Percentiles rank a stretch among this genome's conserved stretches.
Conservation (phyloP, 2,888 invertebrate genomes). For the Germaria angustata region DNA sequence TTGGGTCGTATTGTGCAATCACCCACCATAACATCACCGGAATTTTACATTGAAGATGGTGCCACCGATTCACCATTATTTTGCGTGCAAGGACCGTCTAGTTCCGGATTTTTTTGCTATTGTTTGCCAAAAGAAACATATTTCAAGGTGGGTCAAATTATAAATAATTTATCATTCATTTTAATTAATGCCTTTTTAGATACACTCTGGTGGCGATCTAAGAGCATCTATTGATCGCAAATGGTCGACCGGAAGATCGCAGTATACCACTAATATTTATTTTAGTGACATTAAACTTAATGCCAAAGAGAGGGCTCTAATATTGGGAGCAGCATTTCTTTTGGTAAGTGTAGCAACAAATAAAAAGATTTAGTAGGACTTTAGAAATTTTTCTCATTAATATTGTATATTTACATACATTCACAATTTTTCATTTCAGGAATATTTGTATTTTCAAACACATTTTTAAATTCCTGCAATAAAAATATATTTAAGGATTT, state of each 20-base stretch:
- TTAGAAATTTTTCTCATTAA: too few species aligned
- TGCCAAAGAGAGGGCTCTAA: conserved; percentile 88
- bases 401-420: too few species aligned
- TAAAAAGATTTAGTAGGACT: too few species aligned
- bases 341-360: conserved; percentile 83
- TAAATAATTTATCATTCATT: too few species aligned
- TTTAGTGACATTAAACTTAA: conserved; percentile 87
- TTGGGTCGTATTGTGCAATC: conserved; percentile 87
- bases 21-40: conserved; percentile 84
- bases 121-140: conserved; percentile 78
- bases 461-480: conserved; percentile 68
- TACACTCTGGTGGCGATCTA: conserved; percentile 78
- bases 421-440: conserved; percentile 74
- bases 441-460: conserved; percentile 78
- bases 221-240: conserved; percentile 84
- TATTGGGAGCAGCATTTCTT: conserved; percentile 90
- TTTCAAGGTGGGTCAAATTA: conserved; percentile 72
- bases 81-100: conserved; percentile 85
- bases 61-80: conserved; percentile 83
- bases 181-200: too few species aligned
- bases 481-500: neutral
- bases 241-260: conserved; percentile 85
- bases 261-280: conserved; percentile 87
- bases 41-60: conserved; percentile 85
- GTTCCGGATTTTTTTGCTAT: conserved; percentile 82